Evolutionary conservation across 35 echinoderm and acorn worm genomes (phyloP), one percentile per base, ranked within the genome.

Genomic region (Stichopus chloronotus): DNA sequence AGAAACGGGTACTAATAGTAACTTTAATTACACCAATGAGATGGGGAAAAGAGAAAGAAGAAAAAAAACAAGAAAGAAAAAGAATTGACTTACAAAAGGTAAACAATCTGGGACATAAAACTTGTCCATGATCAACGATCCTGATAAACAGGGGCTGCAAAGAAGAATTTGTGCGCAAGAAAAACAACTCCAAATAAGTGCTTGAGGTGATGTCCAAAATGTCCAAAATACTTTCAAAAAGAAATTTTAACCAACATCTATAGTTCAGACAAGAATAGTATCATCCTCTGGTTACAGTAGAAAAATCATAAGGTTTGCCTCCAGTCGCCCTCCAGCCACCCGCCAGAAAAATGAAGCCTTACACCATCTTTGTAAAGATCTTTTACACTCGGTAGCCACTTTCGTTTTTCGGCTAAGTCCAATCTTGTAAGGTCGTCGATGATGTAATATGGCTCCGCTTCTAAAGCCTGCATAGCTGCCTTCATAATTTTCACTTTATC

Each of bases 251-350:
- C 16, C 60, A 12, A 5, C 9, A 12, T 63, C 4, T 9, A 3
- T 5, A 83, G 17, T 55, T 83, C 79, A 23, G 43, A 55, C n/a
- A 30, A 13, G 11, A 6, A 43, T 6, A 83, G 3, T 55, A 83
- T 17, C 11, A 53, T 81, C 79, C 79, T 6, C 25, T 8, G 79
- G 30, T 53, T 52, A 55, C 79, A 56, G 52, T 53, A 43, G 79
- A 43, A 53, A 81, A 81, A 30, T 81, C 78, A 25, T 1, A 53
- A 81, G 79, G 79, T 24, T 83, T 83, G 9, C 79, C 79, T 53
- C 79, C 53, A 53, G 30, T 43, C 16, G 52, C 53, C 12, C 79
- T 8, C 79, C 43, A 55, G 25, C 43, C n/a, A 43, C 9, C 52
- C 52, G 24, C 8, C 20, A 11, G 21, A 25, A 43, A 78, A 78